Base-by-base conservation (phyloP, 2,113 vertebrate species). In the Crotophaga sulcirostris region DNA sequence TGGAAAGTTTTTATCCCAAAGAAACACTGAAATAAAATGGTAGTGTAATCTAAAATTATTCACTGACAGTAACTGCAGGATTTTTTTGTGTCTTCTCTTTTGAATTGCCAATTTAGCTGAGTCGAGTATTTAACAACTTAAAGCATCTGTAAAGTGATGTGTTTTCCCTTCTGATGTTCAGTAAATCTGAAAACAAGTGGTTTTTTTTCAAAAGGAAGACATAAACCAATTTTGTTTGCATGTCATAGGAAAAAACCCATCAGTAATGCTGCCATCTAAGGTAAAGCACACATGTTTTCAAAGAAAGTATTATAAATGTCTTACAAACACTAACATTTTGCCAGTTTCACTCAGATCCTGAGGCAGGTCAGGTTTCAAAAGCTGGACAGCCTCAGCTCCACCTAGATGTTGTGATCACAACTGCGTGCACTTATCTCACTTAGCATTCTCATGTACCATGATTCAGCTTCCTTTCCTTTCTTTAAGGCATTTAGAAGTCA, bases 1-100 rank as follows among this genome's bases (percentile, higher is more conserved):
- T 94, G 85, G 90, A 84, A 97, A 96, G 73, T 82, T 94, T 96
- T 94, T 76, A 82, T 66, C 73, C 93, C 89, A 49, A 91, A 96
- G 59, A 86, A 95, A 95, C 26, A 89, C 29, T 91, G 68, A 96
- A 89, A 88, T 90, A 93, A 96, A 91, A 90, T 62, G 77, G 54
- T 80, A 93, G n/a, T 11, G 34, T 76, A 79, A 81, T 91, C 51
- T 90, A 54, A 94, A 97, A 96, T 92, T 72, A 58, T 85, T 95
- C 84, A 77, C 76, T 70, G 77, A 87, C 84, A 95, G 24, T 60
- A 81, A 94, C 59, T 87, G 13, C 7, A 54, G 29, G 33, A 55
- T 56, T 88, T 49, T 92, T 95, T 85, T 33, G 33, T 29, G 16
- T 42, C 51, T 62, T 90, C 56, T 58, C 47, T 58, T 84, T 69